Conservation (phyloP, 2,888 invertebrate species). For the Tolmerus cingulatus region DNA sequence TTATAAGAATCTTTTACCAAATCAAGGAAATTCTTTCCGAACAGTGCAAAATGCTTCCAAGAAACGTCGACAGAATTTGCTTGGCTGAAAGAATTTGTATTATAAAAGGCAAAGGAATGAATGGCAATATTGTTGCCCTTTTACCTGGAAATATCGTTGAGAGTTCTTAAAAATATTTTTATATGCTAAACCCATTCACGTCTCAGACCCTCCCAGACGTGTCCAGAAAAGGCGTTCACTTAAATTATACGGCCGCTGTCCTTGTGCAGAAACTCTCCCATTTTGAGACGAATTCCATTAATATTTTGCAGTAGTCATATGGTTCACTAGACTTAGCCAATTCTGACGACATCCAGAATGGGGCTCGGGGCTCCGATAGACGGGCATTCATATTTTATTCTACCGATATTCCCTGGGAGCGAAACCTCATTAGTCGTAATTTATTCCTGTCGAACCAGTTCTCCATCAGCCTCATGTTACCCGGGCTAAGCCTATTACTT, state of each 20-base stretch:
- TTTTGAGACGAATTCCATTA: background rate
- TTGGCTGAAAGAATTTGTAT: background rate
- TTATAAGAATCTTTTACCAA: background rate
- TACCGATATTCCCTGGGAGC: background rate
- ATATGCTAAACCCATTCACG: background rate
- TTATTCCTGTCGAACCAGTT: slow-evolving; percentile 17
- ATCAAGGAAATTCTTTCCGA: background rate
- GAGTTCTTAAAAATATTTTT: background rate
- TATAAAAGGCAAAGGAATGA: background rate
- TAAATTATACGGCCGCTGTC: background rate
- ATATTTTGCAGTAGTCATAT: background rate
- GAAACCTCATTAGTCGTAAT: slow-evolving; percentile 18
- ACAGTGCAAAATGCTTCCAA: background rate
- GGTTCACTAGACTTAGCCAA: background rate
- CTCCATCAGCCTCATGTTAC: background rate
- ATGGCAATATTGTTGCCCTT: background rate
- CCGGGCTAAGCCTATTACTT: background rate
- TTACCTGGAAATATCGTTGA: background rate
- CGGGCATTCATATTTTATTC: background rate
- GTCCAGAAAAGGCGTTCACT: background rate
- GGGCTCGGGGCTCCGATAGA: background rate
- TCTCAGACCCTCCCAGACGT: background rate
- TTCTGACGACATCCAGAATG: background rate
- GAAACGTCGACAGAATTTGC: background rate
- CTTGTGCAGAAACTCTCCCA: background rate